phyloP scores from a whole-genome alignment of 2,888 invertebrate genomes.

The Amiota mariae region DNA sequence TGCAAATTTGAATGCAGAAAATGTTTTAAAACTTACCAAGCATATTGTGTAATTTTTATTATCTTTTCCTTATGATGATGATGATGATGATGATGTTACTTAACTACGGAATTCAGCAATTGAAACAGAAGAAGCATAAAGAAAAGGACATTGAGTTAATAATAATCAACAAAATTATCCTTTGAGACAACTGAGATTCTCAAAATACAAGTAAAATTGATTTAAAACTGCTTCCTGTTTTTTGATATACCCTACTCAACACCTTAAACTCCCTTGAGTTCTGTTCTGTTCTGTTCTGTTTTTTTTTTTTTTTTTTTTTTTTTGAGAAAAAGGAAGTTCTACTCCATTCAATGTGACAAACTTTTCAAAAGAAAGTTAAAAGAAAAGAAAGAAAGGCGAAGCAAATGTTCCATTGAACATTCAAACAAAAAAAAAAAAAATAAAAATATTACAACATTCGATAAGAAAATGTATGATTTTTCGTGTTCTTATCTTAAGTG shows the following conservation, averaged over 20 bases:
- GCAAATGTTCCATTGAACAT: background rate
- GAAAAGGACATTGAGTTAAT: too few species aligned
- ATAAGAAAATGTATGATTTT: conserved; percentile 31
- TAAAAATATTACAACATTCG: background rate
- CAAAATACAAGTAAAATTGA: too few species aligned
- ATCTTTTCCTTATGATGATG: too few species aligned
- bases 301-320: too few species aligned
- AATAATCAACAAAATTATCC: too few species aligned
- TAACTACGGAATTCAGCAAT: too few species aligned
- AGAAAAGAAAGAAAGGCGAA: conserved; percentile 2
- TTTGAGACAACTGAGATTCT: too few species aligned
- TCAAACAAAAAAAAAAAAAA: background rate
- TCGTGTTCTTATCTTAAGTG: conserved; percentile 2
- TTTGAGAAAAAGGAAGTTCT: conserved; percentile 44
- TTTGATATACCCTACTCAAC: background rate
- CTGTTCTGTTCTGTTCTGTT: too few species aligned
- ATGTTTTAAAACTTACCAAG: background rate
- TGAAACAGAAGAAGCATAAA: too few species aligned
- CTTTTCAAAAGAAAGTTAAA: conserved; percentile 36
- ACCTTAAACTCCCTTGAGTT: background rate
- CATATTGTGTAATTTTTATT: too few species aligned
- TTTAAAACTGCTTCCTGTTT: too few species aligned
- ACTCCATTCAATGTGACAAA: conserved; percentile 51
- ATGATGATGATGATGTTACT: too few species aligned
- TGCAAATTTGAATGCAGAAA: background rate